Evolutionary conservation across 2,888 invertebrate genomes (phyloP), one percentile per base, ranked within the genome.

Genomic region (Nasonovia ribisnigri): DNA sequence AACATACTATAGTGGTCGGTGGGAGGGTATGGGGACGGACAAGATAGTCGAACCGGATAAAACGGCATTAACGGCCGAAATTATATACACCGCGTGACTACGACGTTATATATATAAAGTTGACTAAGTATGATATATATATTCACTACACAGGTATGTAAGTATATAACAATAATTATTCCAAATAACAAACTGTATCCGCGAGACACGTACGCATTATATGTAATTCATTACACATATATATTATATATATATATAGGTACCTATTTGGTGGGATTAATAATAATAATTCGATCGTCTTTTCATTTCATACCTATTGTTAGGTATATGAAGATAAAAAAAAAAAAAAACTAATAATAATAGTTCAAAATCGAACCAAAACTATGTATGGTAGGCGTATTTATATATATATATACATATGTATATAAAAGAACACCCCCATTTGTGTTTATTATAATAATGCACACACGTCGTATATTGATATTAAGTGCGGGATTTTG

Each of bases 381-480:
- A 46, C 86, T 60, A 92, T 86, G 86, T 46, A 92, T n/a, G 13
- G 42, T 60, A 86, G 42, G 77, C 77, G 77, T 77, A 3, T 77
- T 20, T 77, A 20, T 29, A 46, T 46, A 26, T 84, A n/a, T 84
- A 36, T 84, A 36, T 36, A 84, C 42, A 42, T 36, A 10, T n/a
- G 8, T 84, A 67, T n/a, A 36, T 36, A 36, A 6, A 26, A 48
- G 54, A 88, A 87, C 51, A 43, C 90, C 89, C 84, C 93, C 60
- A 46, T 90, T 93, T 26, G 57, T 84, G n/a, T 93, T 89, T 89
- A 89, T 93, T 84, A 93, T 93, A 93, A 93, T 93, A 93, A 89
- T 51, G 54, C 88, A 89, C 88, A 60, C 92, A 60, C 46, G 43
- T 60, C n/a, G 26, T 91, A 91, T 84, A 84, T 91, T 77, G 48